Conservation (phyloP, 2,113 vertebrate genomes). For the Marmota flaviventris region DNA sequence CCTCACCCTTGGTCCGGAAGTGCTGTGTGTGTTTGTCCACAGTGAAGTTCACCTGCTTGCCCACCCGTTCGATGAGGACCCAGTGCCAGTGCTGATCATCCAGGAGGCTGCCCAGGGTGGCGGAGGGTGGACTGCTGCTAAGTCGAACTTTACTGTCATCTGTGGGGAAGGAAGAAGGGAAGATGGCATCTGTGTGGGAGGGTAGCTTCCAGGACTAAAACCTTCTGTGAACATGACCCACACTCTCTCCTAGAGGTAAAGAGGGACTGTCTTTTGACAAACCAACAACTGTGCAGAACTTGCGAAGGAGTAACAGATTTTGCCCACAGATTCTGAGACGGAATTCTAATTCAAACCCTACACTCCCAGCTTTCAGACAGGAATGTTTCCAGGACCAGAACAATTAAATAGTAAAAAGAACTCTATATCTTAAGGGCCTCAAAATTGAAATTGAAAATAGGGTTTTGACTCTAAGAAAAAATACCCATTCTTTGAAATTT, state of each 20-base stretch:
- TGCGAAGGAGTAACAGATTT: not conserved
- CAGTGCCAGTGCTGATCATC: constrained; percentile 99
- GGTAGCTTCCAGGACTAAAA: not conserved
- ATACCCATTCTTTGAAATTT: not conserved
- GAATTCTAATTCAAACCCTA: not conserved
- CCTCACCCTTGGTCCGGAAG: constrained; percentile 94
- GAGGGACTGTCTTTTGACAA: too few species aligned
- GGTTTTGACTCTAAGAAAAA: not conserved
- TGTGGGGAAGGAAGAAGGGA: constrained; percentile 76
- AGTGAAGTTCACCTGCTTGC: constrained; percentile 97
- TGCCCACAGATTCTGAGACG: not conserved
- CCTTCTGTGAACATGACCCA: accelerated
- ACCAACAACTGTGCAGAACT: accelerated
- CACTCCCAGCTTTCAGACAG: accelerated
- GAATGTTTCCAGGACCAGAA: not conserved
- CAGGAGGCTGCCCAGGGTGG: constrained; percentile 95
- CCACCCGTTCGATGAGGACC: constrained; percentile 96
- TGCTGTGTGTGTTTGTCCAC: constrained; percentile 95
- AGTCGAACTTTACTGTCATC: constrained; percentile 93
- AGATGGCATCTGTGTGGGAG: not conserved
- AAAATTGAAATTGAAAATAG: not conserved
- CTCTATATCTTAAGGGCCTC: not conserved
- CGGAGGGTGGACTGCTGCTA: constrained; percentile 88
- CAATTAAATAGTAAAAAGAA: not conserved
- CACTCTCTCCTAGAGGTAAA: not conserved